These are phyloP conservation scores for Plutomurus gul DNA, from an alignment of 1,140 invertebrate species.

Conservation along the genomic window DNA sequence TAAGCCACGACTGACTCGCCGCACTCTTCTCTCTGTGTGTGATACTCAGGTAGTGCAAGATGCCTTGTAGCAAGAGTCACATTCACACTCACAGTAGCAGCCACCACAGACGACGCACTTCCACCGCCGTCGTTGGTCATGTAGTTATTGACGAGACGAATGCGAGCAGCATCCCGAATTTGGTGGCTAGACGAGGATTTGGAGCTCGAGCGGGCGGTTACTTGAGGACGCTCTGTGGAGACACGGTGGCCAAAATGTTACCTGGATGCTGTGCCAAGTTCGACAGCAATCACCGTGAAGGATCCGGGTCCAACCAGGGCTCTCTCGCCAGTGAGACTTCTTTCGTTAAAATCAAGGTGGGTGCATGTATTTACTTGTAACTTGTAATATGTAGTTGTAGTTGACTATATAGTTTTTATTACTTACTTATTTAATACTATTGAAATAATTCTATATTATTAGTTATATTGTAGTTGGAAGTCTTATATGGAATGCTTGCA, in stretches of 20 bases:
- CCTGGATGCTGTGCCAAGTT: neutral
- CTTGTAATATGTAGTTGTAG: too few species aligned
- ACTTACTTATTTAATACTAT: too few species aligned
- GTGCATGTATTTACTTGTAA: neutral
- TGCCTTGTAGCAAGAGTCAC: neutral
- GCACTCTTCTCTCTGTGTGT: too few species aligned
- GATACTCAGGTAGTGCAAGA: too few species aligned
- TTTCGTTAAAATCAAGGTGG: conserved; percentile 42
- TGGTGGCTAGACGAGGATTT: neutral
- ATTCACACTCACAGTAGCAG: neutral
- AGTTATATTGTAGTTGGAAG: too few species aligned
- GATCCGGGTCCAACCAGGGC: conserved; percentile 46
- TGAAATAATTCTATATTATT: too few species aligned
- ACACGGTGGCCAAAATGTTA: neutral
- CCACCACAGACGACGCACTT: neutral
- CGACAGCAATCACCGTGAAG: conserved; percentile 27
- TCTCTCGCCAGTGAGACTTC: conserved; percentile 47
- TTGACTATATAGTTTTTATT: too few species aligned
- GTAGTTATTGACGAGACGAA: neutral
- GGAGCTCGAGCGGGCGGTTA: neutral
- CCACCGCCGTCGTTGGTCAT: neutral
- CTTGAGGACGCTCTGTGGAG: neutral
- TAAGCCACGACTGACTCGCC: too few species aligned
- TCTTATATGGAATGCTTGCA: neutral
- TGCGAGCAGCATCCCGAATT: neutral